Evolutionary conservation across 2,888 invertebrate species (phyloP), one percentile per base, ranked within the genome.

Genomic region (Calameuta pallipes): DNA sequence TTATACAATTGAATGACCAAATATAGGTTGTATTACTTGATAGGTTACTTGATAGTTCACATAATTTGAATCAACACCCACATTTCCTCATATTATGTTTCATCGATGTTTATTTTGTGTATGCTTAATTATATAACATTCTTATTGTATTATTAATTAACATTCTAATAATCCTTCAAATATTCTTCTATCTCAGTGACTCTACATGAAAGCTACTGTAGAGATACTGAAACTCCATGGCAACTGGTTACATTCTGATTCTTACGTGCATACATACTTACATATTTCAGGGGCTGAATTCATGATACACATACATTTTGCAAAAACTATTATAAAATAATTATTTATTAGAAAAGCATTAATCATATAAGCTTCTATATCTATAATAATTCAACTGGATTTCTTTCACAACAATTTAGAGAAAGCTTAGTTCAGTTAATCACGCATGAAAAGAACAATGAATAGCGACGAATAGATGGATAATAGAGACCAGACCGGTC

Each of bases 391-490:
- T 9, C 23, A 56, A 1, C 56, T 56, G 9, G 9, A 56, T 2
- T 30, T 71, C 71, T 71, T 30, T 30, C 30, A 34, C 30, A 71
- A 71, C 71, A 34, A n/a, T 35, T 71, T 35, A 23, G 30, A 71
- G 12, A 71, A 71, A 71, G 71, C 30, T 71, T 71, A 71, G 31
- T 71, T 35, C 71, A 71, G 71, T 23, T 35, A 71, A 71, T 71
- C 71, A 71, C 71, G 71, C 71, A 71, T 71, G 71, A 71, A 71
- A 71, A 30, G 31, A 71, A 71, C 71, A 71, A 71, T 71, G 71
- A 71, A 71, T 30, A 71, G 31, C 31, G 12, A 30, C 31, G 71
- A 71, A 71, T 30, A 71, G 71, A 34, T 71, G 71, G 30, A 71
- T 71, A 71, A 71, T 56, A 56, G 30, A 71, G 30, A 71, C 15